These are phyloP conservation scores for Gambusia affinis DNA, from an alignment of 2,113 vertebrate genomes.

Conservation along the genomic window DNA sequence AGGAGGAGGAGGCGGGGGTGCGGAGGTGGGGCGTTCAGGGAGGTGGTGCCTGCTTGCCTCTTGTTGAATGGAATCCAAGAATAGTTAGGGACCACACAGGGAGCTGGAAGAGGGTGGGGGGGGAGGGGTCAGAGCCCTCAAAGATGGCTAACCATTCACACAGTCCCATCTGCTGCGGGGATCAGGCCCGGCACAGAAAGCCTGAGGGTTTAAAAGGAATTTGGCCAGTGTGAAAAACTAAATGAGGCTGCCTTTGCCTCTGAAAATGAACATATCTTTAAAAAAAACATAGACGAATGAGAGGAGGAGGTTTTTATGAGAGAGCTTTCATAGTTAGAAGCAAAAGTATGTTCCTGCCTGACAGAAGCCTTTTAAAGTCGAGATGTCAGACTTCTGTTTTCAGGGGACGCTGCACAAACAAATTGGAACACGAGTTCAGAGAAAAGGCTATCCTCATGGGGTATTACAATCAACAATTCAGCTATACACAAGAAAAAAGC, in stretches of 20 bases:
- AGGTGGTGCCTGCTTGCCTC: conserved; percentile 80
- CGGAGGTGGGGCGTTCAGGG: conserved; percentile 66
- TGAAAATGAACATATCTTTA: conserved; percentile 67
- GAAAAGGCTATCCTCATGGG: not conserved
- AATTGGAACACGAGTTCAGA: conserved; percentile 6
- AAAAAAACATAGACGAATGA: conserved; percentile 12
- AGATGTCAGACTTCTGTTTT: conserved; percentile 19
- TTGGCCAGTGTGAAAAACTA: conserved; percentile 87
- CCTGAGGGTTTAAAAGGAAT: conserved; percentile 87
- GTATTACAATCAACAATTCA: not conserved
- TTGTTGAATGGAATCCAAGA: conserved; percentile 96
- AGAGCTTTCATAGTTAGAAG: not conserved
- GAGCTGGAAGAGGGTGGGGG: conserved; percentile 72
- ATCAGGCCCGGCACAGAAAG: conserved; percentile 81
- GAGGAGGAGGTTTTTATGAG: not conserved
- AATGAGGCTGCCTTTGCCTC: conserved; percentile 79
- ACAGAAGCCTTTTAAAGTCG: conserved; percentile 23
- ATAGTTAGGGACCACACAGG: conserved; percentile 97
- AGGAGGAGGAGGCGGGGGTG: conserved; percentile 55
- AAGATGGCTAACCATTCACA: conserved; percentile 94
- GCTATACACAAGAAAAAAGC: not conserved
- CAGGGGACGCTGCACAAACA: conserved; percentile 18
- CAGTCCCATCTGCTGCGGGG: conserved; percentile 90
- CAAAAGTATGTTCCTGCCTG: conserved; percentile 26
- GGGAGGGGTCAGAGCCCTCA: conserved; percentile 82